A percentile compares a stretch with the other conserved stretches of the same genome.
These are phyloP conservation scores for Mormoops blainvillei DNA, from an alignment of 2,113 vertebrate species.

Conservation along the genomic window DNA sequence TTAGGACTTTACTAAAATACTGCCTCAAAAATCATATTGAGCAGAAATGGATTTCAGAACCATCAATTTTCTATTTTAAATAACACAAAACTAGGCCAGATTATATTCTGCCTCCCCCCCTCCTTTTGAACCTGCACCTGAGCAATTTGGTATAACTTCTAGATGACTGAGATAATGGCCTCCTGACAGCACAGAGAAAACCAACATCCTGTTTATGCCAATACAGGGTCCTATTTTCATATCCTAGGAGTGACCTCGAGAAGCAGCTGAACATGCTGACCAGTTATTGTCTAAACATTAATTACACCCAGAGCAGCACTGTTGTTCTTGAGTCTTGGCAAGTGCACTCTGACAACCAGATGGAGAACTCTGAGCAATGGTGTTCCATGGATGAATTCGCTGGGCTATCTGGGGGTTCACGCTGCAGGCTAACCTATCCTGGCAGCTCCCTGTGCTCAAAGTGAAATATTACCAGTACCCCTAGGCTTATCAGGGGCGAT, in stretches of 20 bases:
- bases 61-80: slow-evolving; percentile 53
- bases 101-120: not conserved
- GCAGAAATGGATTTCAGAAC: slow-evolving; percentile 42
- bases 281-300: slow-evolving; percentile 64
- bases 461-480: not conserved
- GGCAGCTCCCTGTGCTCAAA: not conserved
- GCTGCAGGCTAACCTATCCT: slow-evolving; percentile 7
- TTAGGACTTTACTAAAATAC: slow-evolving; percentile 24
- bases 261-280: slow-evolving; percentile 57
- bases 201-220: slow-evolving; percentile 54
- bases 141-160: slow-evolving; percentile 44
- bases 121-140: not conserved
- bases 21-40: slow-evolving; percentile 5
- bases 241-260: slow-evolving; percentile 62
- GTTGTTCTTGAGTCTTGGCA: slow-evolving; percentile 59
- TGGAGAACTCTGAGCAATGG: slow-evolving; percentile 16
- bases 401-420: not conserved
- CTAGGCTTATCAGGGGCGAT: not conserved
- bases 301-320: slow-evolving; percentile 59
- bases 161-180: slow-evolving; percentile 20
- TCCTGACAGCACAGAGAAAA: slow-evolving; percentile 50
- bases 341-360: slow-evolving; percentile 57
- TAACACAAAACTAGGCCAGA: not conserved
- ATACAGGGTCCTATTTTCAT: slow-evolving; percentile 54
- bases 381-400: slow-evolving; percentile 3